Percentiles rank a stretch among this genome's conserved stretches.
These are phyloP conservation scores for Xylota segnis DNA, from an alignment of 2,888 invertebrate species.

Conservation along the genomic window DNA sequence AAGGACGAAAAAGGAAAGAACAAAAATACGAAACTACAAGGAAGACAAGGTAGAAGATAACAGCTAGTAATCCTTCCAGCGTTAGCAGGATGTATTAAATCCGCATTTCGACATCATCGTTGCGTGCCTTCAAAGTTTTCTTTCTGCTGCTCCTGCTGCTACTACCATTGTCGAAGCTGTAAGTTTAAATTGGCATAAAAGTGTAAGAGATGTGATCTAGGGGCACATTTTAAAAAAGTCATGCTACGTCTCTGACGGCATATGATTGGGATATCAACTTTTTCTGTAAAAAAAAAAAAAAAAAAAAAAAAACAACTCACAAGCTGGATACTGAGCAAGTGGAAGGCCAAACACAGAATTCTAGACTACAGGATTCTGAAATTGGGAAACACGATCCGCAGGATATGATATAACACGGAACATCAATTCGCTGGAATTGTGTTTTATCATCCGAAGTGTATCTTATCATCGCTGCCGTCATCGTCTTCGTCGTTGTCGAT, in stretches of 20 bases:
- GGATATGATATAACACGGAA: slow-evolving; percentile 54
- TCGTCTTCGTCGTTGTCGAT: slow-evolving; percentile 28
- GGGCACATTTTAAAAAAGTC: slow-evolving; percentile 43
- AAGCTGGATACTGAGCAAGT: slow-evolving; percentile 35
- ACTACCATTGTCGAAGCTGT: slow-evolving; percentile 21
- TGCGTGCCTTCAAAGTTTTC: slow-evolving; percentile 44
- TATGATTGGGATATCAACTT: slow-evolving; percentile 58
- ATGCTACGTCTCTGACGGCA: slow-evolving; percentile 38
- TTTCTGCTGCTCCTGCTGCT: not conserved
- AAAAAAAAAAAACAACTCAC: not conserved
- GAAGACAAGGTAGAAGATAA: slow-evolving; percentile 25
- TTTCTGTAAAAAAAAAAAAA: slow-evolving; percentile 4
- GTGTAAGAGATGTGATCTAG: slow-evolving; percentile 15
- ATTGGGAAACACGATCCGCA: slow-evolving; percentile 46
- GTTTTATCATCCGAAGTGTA: slow-evolving; percentile 40
- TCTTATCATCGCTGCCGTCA: slow-evolving; percentile 64
- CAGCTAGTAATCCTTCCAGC: slow-evolving; percentile 21
- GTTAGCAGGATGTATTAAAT: slow-evolving; percentile 34
- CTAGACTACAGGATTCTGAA: slow-evolving; percentile 57
- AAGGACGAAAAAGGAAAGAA: not conserved
- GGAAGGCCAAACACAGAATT: slow-evolving; percentile 42
- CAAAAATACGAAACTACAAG: slow-evolving; percentile 18
- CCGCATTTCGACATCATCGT: slow-evolving; percentile 29
- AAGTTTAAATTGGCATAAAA: slow-evolving; percentile 62
- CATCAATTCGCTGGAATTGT: slow-evolving; percentile 53